Evolutionary conservation across 1,140 invertebrate genomes (phyloP), one percentile per base, ranked within the genome.

Genomic region (Laodelphax striatellus): DNA sequence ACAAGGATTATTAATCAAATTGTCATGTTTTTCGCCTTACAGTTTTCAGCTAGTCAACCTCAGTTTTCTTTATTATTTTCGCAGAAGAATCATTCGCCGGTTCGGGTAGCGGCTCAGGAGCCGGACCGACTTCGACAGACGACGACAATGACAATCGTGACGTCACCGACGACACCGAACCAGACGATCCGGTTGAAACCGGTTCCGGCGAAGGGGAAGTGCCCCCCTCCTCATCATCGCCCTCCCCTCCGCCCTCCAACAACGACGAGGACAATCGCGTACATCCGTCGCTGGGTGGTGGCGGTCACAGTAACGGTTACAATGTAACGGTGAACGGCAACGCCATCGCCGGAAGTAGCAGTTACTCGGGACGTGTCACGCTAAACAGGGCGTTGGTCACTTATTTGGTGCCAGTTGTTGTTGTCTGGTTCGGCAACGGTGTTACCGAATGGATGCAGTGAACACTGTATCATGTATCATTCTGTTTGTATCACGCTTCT

Each of bases 361-460:
- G 57, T 17, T 11, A 58, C 21, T 5, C 69, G 70, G 63, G 80
- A 28, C 24, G 24, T 43, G 78, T 82, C 73, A 80, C 82, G 1
- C 68, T 88, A 1, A 76, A 78, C 21, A 79, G 79, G 58, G 86
- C 87, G 5, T 68, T 90, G 5, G 76, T 84, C 58, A 80, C 85
- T 50, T 90, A 89, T 72, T 75, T 90, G 42, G 73, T 90, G 68
- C 88, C 88, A 6, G 82, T 90, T 38, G 83, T 88, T 62, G 83
- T 90, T 68, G 83, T 86, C 65, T 91, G 87, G 87, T 85, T 92
- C 71, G 88, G 88, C 57, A 81, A 83, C 62, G 83, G 87, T 67
- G 81, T 90, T 68, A 82, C 82, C 63, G 87, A 90, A 70, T 81
- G 87, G 76, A 44, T 63, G 8, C 61, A 61, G 50, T 60, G 41